phyloP scores from a whole-genome alignment of 2,888 invertebrate species.

The Colletes collaris region DNA sequence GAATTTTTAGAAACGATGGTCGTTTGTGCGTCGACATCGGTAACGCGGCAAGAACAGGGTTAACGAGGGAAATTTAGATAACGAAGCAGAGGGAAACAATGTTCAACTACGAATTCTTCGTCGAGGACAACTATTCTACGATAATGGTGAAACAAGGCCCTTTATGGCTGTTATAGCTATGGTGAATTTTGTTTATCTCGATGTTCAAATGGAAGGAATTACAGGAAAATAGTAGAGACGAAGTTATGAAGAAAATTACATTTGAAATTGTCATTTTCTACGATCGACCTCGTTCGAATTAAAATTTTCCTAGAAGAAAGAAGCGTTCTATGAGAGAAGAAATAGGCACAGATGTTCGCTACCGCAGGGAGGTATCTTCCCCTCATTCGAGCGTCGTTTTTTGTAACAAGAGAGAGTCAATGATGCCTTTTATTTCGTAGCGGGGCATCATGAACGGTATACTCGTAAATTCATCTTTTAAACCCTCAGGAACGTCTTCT shows the following conservation, averaged over 20 bases:
- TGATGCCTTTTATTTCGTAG: constrained; percentile 36
- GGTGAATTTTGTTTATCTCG: too few species aligned
- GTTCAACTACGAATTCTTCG: constrained; percentile 8
- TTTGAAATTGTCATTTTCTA: too few species aligned
- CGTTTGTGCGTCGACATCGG: constrained; percentile 48
- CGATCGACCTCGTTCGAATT: background rate
- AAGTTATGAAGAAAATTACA: too few species aligned
- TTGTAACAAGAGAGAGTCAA: constrained; percentile 21
- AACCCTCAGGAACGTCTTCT: constrained; percentile 79
- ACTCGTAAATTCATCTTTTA: constrained; percentile 82
- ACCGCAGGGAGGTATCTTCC: constrained; percentile 11
- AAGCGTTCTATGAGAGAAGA: background rate
- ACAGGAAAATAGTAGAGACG: too few species aligned
- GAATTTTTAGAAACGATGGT: constrained; percentile 42
- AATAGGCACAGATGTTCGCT: background rate
- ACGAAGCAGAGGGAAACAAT: constrained; percentile 33
- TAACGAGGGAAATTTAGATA: constrained; percentile 45
- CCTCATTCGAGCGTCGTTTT: constrained; percentile 18
- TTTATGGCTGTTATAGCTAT: too few species aligned
- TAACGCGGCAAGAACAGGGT: constrained; percentile 34
- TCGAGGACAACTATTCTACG: constrained; percentile 21
- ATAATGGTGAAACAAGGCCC: constrained; percentile 26
- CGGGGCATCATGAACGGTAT: constrained; percentile 58
- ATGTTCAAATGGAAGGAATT: too few species aligned
- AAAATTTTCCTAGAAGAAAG: background rate